Evolutionary conservation across 2,113 vertebrate species (phyloP).

Genomic region (Cygnus buccinator): DNA sequence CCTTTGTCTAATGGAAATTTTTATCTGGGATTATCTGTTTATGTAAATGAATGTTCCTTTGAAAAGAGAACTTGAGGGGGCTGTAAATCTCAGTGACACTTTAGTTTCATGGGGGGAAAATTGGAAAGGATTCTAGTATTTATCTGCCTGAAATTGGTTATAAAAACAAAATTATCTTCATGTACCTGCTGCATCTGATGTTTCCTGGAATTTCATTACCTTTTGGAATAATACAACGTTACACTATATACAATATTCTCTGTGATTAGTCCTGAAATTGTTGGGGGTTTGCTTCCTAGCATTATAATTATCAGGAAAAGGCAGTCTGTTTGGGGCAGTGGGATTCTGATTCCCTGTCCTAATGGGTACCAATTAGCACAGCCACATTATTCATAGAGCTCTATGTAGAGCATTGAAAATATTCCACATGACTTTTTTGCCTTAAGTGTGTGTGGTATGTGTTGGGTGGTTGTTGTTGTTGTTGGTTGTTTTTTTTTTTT

Average conservation of each 20-base stretch:
- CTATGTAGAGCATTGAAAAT: not conserved
- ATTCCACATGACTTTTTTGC: not conserved
- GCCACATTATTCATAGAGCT: not conserved
- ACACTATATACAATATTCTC: not conserved
- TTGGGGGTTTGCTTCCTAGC: not conserved
- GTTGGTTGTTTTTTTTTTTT: not conserved
- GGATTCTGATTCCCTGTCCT: conserved; percentile 40
- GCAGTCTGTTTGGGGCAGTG: not conserved
- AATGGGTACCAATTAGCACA: conserved; percentile 61
- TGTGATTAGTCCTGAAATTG: conserved; percentile 56
- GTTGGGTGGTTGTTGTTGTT: too few species aligned
- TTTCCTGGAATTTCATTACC: conserved; percentile 81
- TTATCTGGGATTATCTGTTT: conserved; percentile 99
- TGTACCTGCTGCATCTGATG: conserved; percentile 81
- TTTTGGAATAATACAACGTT: conserved; percentile 74
- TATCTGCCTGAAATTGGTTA: conserved; percentile 85
- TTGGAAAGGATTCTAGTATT: conserved; percentile 83
- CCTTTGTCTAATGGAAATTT: conserved; percentile 99
- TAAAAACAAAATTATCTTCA: conserved; percentile 86
- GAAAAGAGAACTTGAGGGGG: conserved; percentile 88
- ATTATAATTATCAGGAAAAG: not conserved
- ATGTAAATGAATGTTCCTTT: conserved; percentile 97
- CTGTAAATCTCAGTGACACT: conserved; percentile 94
- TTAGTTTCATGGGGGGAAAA: conserved; percentile 83
- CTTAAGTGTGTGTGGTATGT: not conserved